phyloP scores from a whole-genome alignment of 2,888 invertebrate species.

The Drosophila nigritarsus region DNA sequence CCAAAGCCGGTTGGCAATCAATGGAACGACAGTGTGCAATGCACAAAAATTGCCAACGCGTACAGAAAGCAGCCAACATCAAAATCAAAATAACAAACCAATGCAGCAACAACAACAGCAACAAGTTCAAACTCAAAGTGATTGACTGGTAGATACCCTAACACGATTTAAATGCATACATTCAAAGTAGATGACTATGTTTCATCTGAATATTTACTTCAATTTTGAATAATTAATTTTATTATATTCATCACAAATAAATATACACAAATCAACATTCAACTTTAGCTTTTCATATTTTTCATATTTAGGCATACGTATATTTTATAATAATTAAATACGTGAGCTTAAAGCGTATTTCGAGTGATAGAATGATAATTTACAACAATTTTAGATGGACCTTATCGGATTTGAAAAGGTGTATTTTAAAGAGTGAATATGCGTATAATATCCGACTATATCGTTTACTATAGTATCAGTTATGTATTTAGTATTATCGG shows the following conservation, averaged over 20 bases:
- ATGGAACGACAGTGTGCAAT: constrained; percentile 30
- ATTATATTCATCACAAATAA: too few relatives aligned
- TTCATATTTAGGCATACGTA: background rate
- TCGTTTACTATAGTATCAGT: background rate
- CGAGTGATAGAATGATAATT: too few relatives aligned
- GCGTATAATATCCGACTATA: background rate
- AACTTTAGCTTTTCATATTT: too few relatives aligned
- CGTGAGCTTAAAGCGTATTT: too few relatives aligned
- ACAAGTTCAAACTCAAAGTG: constrained; percentile 2
- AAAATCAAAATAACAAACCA: constrained; percentile 56
- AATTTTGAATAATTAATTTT: too few relatives aligned
- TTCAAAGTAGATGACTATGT: background rate
- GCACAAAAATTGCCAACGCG: constrained; percentile 47
- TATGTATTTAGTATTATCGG: background rate
- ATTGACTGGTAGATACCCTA: constrained; percentile 25
- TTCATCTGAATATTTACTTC: too few relatives aligned
- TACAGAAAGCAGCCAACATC: constrained; percentile 51
- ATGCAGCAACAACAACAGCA: constrained; percentile 27
- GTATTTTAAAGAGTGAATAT: background rate
- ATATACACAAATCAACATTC: too few relatives aligned
- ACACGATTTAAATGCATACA: background rate
- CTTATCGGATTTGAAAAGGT: too few relatives aligned
- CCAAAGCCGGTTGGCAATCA: constrained; percentile 64
- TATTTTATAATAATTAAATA: background rate
- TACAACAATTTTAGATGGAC: too few relatives aligned